Base-by-base conservation (phyloP, 2,888 invertebrate genomes). In the Fragum fragum region DNA sequence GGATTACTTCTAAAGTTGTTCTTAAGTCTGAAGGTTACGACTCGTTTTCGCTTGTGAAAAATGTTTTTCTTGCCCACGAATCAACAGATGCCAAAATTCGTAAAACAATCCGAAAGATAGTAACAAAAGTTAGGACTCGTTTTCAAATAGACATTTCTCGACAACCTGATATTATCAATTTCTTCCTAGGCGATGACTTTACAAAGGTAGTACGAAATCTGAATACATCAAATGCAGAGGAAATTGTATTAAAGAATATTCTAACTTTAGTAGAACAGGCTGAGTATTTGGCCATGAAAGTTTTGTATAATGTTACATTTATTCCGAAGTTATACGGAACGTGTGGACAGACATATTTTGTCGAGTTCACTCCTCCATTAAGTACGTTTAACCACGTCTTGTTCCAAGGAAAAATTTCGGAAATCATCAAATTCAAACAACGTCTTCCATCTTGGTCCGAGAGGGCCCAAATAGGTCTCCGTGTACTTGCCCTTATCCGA, bases 301-400 rank as follows among this genome's bases (percentile, higher is more conserved):
- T 57, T 7, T 28, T 57, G 2, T 23, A 7, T 21, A 14, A 28
- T 1, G 28, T 28, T 28, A 26, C 14, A 1, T 28, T 57, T 26
- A 14, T 57, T 23, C 57, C 57, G 11, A 57, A 57, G 26, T 28
- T 57, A 23, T 57, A 57, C 28, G 57, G 57, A 57, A 57, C 57
- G 3, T 57, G 57, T 26, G 57, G 57, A 3, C 57, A 57, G 57
- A 28, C 57, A 3, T 57, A 57, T 26, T 57, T 57, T 57, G 57
- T 57, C 7, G 57, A 57, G 18, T 57, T 26, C 14, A 26, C 57
- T 0, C 57, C 57, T 6, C 28, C 57, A 23, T 28, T 57, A 1
- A 28, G 57, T 11, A 26, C 16, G 18, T 57, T 26, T 18, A 57
- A 57, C 18, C 28, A 26, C 28, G 57, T 57, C 9, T 18, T 57